Base-by-base conservation (phyloP, 1,140 invertebrate species). In the Diachasma alloeum region DNA sequence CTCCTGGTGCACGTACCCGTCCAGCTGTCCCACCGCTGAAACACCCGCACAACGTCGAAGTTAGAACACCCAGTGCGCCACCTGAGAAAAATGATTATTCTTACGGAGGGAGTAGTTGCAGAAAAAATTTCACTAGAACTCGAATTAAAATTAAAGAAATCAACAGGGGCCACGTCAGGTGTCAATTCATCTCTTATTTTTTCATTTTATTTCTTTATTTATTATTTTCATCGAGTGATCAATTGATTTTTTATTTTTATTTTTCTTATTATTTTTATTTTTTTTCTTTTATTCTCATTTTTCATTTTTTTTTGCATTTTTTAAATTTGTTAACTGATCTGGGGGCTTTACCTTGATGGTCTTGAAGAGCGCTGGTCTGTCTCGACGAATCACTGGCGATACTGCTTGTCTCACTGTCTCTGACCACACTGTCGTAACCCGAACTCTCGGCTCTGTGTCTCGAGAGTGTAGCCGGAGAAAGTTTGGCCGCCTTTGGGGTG, bases 351-450 rank as follows among this genome's bases (percentile, higher is more conserved):
- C 88, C 87, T 85, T 89, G 88, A 80, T 92, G 90, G 75, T 92
- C 90, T 84, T 93, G 90, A 53, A 94, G 91, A 48, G 92, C 90
- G 75, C 92, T 92, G 39, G 94, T 91, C 81, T 93, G 90, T 81
- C 94, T 85, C 68, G 93, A 93, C 63, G 92, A 93, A 78, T 94
- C 94, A 9, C 94, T 95, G 56, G 94, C 94, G 77, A 96, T 93
- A 77, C 94, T 95, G n/a, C 94, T 95, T 56, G 94, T 94, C 81
- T 96, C 94, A 72, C 95, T 96, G 81, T 97, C 96, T 78, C 96
- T 88, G 0, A 96, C 93, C 74, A 97, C 94, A 82, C 95, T 97
- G 82, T 97, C 96, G 84, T 97, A 97, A 1, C 96, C 96, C 36
- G 92, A 93, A 83, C 96, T 97, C 85, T 96, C 95, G 0, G 94